phyloP scores from a whole-genome alignment of 2,888 invertebrate species.

The Baronia brevicornis region DNA sequence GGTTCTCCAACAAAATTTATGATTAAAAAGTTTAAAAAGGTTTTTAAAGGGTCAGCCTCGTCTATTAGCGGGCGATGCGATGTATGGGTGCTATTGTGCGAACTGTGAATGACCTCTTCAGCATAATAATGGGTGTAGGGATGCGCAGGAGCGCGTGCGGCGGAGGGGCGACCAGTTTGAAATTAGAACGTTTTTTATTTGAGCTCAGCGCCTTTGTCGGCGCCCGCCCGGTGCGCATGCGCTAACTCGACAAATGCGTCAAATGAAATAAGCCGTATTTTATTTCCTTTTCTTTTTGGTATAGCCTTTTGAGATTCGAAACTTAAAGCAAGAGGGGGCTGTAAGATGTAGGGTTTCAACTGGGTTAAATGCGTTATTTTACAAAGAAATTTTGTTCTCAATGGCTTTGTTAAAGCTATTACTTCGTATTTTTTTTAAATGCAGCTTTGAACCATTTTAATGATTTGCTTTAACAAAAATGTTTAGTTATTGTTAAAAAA shows the following conservation, averaged over 20 bases:
- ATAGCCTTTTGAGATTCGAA: constrained; percentile 47
- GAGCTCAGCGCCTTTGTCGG: constrained; percentile 62
- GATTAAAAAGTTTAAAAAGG: constrained; percentile 30
- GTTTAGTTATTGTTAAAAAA: no score
- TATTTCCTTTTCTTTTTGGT: constrained; percentile 45
- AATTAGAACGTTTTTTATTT: constrained; percentile 73
- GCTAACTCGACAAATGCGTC: constrained; percentile 74
- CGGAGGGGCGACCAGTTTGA: constrained; percentile 69
- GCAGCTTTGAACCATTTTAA: no score
- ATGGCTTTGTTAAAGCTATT: no score
- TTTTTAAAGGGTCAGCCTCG: constrained; percentile 38
- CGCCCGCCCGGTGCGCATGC: constrained; percentile 68
- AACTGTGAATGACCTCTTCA: constrained; percentile 75
- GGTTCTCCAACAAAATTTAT: constrained; percentile 24
- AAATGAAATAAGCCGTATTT: constrained; percentile 71
- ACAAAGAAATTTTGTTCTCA: constrained; percentile 6
- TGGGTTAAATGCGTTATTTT: constrained; percentile 10
- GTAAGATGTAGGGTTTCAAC: constrained; percentile 18
- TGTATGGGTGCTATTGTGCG: constrained; percentile 64
- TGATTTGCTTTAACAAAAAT: no score
- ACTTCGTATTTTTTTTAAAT: no score
- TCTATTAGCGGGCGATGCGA: constrained; percentile 48
- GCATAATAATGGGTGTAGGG: constrained; percentile 69
- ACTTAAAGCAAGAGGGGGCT: constrained; percentile 19
- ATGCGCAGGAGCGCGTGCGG: constrained; percentile 71